Evolutionary conservation across 92 coral and sea anemone species (phyloP).

Genomic region (Porites lobata): DNA sequence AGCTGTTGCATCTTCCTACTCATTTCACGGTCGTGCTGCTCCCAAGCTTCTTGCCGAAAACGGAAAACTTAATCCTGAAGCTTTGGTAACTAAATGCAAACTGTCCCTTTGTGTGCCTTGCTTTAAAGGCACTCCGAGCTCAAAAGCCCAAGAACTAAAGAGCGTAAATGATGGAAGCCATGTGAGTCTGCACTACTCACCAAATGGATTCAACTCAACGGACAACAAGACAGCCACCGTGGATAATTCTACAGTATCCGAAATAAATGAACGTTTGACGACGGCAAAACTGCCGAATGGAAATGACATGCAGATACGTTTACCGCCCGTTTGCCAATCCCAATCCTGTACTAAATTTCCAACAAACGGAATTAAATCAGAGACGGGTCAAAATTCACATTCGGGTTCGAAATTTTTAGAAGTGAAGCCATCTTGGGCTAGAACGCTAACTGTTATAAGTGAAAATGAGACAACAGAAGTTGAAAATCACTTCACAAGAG

Average conservation of each 20-base stretch:
- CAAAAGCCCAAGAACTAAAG: slow-evolving; percentile 17
- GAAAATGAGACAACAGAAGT: slow-evolving; percentile 61
- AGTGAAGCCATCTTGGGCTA: slow-evolving; percentile 57
- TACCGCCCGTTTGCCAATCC: not conserved
- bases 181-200: slow-evolving; percentile 58
- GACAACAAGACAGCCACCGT: slow-evolving; percentile 49
- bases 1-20: slow-evolving; percentile 85
- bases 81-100: slow-evolving; percentile 83
- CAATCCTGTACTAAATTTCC: not conserved
- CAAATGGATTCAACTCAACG: slow-evolving; percentile 26
- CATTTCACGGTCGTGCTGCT: slow-evolving; percentile 81
- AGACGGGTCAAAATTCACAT: slow-evolving; percentile 9
- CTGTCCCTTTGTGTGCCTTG: slow-evolving; percentile 79
- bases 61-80: slow-evolving; percentile 65
- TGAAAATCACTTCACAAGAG: slow-evolving; percentile 47
- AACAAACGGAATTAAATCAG: not conserved
- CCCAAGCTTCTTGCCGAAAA: slow-evolving; percentile 77
- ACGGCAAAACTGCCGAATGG: not conserved
- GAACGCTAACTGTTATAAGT: slow-evolving; percentile 75
- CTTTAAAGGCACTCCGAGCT: slow-evolving; percentile 24
- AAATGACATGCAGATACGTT: slow-evolving; percentile 35
- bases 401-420: slow-evolving; percentile 7
- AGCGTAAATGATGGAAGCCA: slow-evolving; percentile 68
- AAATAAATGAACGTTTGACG: not conserved
- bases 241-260: not conserved